Conservation (phyloP, 2,888 invertebrate genomes). For the Stenichneumon culpator region DNA sequence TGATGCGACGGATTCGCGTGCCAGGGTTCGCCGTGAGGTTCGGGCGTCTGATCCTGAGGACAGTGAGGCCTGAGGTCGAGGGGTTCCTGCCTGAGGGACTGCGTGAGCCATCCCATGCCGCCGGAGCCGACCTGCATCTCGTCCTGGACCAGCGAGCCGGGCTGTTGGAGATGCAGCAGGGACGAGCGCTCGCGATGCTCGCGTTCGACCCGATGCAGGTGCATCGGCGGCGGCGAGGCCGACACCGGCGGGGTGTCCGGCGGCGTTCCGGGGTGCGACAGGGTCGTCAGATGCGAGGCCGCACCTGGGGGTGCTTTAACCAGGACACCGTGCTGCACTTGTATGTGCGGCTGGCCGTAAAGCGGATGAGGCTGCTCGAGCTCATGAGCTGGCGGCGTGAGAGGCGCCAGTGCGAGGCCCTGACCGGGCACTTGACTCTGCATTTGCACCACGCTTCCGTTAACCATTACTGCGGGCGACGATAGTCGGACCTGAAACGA, state of each 20-base stretch:
- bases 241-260: constrained; percentile 93
- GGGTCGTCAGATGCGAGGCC: constrained; percentile 80
- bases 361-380: constrained; percentile 82
- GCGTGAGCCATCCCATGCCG: constrained; percentile 93
- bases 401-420: constrained; percentile 82
- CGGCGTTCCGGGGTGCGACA: constrained; percentile 91
- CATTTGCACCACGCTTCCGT: constrained; percentile 80
- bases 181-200: constrained; percentile 79
- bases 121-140: constrained; percentile 80
- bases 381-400: constrained; percentile 89
- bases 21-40: constrained; percentile 81
- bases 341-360: constrained; percentile 82
- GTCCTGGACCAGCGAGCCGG: constrained; percentile 75
- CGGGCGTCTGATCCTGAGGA: constrained; percentile 85
- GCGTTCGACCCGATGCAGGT: constrained; percentile 79
- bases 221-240: constrained; percentile 87
- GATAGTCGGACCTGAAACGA: constrained; percentile 78
- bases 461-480: constrained; percentile 81
- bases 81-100: constrained; percentile 90
- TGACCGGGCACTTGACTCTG: constrained; percentile 76
- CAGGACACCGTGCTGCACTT: constrained; percentile 83
- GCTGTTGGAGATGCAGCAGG: constrained; percentile 78
- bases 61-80: constrained; percentile 92
- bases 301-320: constrained; percentile 83
- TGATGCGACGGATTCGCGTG: constrained; percentile 78